A percentile compares a stretch with the other conserved stretches of the same genome.
Evolutionary conservation across 1,140 invertebrate genomes (phyloP).

Genomic region (Magallana angulata): DNA sequence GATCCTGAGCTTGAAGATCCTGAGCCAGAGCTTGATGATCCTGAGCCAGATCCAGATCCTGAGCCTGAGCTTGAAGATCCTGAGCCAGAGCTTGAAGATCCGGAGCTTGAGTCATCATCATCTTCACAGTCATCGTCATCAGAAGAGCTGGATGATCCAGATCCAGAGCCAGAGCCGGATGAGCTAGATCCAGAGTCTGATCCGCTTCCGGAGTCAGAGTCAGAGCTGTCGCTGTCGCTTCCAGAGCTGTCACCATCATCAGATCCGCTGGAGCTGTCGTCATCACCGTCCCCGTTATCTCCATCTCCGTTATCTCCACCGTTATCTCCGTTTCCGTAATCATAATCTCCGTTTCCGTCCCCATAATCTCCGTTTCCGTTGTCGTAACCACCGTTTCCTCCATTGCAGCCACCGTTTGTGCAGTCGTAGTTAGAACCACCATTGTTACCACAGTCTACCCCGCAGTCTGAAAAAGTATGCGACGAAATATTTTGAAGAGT

Average conservation of each 20-base stretch:
- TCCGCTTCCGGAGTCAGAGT: background rate
- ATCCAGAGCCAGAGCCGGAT: background rate
- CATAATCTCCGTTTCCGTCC: background rate
- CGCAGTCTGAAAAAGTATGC: too few species aligned
- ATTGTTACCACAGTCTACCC: background rate
- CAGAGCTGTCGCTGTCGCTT: conserved; percentile 1
- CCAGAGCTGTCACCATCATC: conserved; percentile 9
- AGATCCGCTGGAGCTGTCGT: background rate
- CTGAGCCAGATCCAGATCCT: background rate
- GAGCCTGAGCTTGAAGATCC: background rate
- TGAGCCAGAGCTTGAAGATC: background rate
- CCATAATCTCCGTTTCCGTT: background rate
- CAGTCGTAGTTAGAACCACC: too few species aligned
- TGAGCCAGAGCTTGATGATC: background rate
- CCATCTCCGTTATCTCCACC: conserved; percentile 17
- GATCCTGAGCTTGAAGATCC: background rate
- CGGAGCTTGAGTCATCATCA: background rate
- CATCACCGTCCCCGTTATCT: background rate
- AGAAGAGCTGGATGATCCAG: background rate
- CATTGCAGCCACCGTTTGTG: too few species aligned
- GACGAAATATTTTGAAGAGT: too few species aligned
- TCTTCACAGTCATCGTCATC: too few species aligned
- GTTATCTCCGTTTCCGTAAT: background rate
- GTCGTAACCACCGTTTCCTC: background rate
- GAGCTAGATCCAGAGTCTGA: background rate